phyloP scores from a whole-genome alignment of 2,113 vertebrate species.

The Octodon degus region DNA sequence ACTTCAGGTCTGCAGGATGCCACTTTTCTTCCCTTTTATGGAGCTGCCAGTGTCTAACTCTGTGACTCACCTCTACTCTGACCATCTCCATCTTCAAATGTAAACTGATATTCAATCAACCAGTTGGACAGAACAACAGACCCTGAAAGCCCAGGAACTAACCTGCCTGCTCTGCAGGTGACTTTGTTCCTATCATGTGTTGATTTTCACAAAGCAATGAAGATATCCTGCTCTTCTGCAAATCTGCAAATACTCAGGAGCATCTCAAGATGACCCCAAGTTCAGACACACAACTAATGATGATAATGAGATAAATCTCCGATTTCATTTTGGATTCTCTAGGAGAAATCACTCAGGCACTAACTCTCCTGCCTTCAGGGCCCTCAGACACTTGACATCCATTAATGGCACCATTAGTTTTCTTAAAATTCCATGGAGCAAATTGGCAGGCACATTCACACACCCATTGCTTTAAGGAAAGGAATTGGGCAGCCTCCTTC shows the following conservation, averaged over 20 bases:
- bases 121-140: neutral
- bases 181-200: neutral
- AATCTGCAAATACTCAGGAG: neutral
- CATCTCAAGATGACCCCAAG: neutral
- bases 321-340: neutral
- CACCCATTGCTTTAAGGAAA: neutral
- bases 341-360: neutral
- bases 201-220: neutral
- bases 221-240: neutral
- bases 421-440: neutral
- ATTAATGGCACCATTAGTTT: neutral
- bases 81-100: neutral
- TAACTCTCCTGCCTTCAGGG: neutral
- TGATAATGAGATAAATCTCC: neutral
- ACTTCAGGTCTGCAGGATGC: neutral
- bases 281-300: neutral
- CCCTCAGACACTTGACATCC: neutral
- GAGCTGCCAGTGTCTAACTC: neutral
- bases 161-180: neutral
- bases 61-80: neutral
- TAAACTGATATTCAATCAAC: neutral
- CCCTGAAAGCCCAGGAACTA: neutral
- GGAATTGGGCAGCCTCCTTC: neutral
- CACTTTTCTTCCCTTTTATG: neutral
- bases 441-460: neutral